phyloP scores from a whole-genome alignment of 2,113 vertebrate genomes.

The Nettapus auritus region DNA sequence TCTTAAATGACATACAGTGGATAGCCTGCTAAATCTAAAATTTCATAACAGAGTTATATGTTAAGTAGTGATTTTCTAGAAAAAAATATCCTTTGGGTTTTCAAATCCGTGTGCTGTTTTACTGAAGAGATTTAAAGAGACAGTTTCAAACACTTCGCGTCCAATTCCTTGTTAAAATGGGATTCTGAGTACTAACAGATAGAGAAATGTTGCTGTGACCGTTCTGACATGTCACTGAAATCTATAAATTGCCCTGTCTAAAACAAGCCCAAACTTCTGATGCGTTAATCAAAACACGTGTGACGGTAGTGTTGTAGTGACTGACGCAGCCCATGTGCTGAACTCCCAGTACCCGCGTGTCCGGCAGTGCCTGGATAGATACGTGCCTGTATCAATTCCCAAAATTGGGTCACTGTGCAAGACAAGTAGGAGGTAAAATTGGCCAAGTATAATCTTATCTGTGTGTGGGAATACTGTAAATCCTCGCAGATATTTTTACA shows the following conservation, averaged over 20 bases:
- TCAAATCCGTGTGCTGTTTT: constrained; percentile 44
- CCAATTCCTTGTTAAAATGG: constrained; percentile 20
- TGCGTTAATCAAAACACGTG: constrained; percentile 27
- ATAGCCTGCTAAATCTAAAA: constrained; percentile 73
- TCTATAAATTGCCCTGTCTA: neutral
- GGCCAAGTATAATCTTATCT: constrained; percentile 69
- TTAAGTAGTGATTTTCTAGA: constrained; percentile 76
- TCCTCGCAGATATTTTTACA: constrained; percentile 70
- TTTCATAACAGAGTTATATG: constrained; percentile 78
- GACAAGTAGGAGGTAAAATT: constrained; percentile 64
- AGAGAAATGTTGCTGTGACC: constrained; percentile 1
- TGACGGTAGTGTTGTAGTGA: neutral
- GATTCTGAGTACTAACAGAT: neutral
- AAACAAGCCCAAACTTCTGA: constrained; percentile 2
- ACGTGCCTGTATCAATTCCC: neutral
- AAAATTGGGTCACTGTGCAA: constrained; percentile 60
- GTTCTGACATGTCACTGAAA: neutral
- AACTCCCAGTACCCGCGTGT: neutral
- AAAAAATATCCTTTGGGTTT: constrained; percentile 67
- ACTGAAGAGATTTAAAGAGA: constrained; percentile 67
- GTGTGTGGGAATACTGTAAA: constrained; percentile 69
- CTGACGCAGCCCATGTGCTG: neutral
- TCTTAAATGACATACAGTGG: constrained; percentile 70
- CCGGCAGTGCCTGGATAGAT: neutral
- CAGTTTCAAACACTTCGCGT: constrained; percentile 8